Conservation (phyloP, 2,888 invertebrate genomes). For the Microchrysa polita region DNA sequence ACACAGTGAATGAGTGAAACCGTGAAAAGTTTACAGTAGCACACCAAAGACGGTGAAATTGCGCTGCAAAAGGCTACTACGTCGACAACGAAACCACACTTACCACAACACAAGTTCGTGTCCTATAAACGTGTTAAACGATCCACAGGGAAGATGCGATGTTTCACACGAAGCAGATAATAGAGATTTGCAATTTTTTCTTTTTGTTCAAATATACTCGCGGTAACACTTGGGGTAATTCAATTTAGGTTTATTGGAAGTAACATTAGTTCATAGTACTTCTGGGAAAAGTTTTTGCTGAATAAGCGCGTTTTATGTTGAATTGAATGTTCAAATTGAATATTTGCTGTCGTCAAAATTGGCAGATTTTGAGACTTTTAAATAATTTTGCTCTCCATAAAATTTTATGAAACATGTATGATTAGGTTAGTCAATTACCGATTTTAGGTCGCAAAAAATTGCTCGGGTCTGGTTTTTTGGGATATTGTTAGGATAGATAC, state of each 20-base stretch:
- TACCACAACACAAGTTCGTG: constrained; percentile 35
- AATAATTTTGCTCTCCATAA: not conserved
- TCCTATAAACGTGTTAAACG: constrained; percentile 37
- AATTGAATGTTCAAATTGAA: not conserved
- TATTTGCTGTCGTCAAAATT: not conserved
- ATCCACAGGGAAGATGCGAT: constrained; percentile 10
- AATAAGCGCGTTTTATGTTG: not conserved
- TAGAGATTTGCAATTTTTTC: constrained; percentile 1
- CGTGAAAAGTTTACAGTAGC: not conserved
- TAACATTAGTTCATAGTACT: not conserved
- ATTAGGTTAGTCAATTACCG: no score
- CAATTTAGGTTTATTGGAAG: constrained; percentile 2
- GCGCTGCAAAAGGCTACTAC: no score
- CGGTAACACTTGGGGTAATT: constrained; percentile 31
- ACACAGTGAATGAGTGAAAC: not conserved
- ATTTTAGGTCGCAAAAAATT: no score
- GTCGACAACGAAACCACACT: constrained; percentile 26
- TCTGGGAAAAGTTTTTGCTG: not conserved
- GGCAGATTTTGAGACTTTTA: not conserved
- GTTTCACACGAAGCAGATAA: constrained; percentile 24
- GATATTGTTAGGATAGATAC: no score
- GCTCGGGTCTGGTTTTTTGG: no score
- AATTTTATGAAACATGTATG: no score
- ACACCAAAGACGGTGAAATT: not conserved
- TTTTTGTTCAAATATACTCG: not conserved